These are phyloP conservation scores for Oceanites oceanicus DNA, from an alignment of 2,113 vertebrate genomes.

Conservation along the genomic window DNA sequence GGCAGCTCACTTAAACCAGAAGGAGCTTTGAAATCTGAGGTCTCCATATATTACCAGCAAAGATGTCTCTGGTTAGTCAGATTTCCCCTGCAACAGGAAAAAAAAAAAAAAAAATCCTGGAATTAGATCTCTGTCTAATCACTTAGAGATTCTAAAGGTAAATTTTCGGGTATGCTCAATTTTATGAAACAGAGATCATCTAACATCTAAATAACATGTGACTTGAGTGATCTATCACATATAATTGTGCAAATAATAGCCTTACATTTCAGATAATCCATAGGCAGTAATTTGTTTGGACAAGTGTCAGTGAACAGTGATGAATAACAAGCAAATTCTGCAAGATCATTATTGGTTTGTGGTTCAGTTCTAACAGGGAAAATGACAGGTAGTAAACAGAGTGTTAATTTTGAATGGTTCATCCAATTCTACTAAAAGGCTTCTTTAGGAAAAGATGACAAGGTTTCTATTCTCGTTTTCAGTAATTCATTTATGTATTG, in stretches of 20 bases:
- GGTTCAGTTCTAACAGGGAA: not conserved
- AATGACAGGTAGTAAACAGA: not conserved
- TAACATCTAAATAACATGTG: not conserved
- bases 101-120: not conserved
- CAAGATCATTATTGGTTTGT: not conserved
- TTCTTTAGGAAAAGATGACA: not conserved
- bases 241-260: conserved; percentile 16
- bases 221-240: not conserved
- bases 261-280: conserved; percentile 7
- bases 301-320: not conserved
- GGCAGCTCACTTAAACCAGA: not conserved
- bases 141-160: not conserved
- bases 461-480: not conserved
- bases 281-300: conserved; percentile 28
- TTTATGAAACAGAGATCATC: not conserved
- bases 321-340: not conserved
- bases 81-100: not conserved
- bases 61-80: not conserved
- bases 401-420: not conserved
- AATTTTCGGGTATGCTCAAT: not conserved
- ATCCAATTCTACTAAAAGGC: not conserved
- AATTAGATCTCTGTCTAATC: not conserved
- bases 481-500: not conserved
- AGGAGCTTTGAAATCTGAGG: not conserved
- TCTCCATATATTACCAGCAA: not conserved